phyloP scores from a whole-genome alignment of 2,888 invertebrate genomes.

The Latheticus oryzae region DNA sequence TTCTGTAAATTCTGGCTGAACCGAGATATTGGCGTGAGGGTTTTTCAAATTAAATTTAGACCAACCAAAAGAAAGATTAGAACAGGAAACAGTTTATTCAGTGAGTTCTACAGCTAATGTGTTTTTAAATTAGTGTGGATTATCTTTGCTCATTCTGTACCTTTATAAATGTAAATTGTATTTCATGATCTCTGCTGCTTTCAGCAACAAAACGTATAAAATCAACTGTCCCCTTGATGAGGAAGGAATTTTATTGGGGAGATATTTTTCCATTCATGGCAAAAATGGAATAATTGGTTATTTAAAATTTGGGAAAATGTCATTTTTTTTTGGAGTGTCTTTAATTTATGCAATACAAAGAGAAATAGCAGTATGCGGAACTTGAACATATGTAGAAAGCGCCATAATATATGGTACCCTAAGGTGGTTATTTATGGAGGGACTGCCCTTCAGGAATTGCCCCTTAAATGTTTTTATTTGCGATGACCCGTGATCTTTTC shows the following conservation, averaged over 20 bases:
- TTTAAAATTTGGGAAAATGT: too few species aligned
- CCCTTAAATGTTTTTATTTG: constrained; percentile 32
- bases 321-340: constrained; percentile 26
- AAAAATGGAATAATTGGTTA: too few species aligned
- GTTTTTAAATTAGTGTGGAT: constrained; percentile 33
- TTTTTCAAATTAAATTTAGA: constrained; percentile 29
- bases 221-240: too few species aligned
- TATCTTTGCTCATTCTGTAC: constrained; percentile 14
- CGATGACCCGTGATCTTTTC: constrained; percentile 12
- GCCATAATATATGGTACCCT: constrained; percentile 22
- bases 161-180: constrained; percentile 31
- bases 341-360: constrained; percentile 29
- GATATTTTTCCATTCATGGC: too few species aligned
- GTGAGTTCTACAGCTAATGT: constrained; percentile 27
- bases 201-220: constrained; percentile 23
- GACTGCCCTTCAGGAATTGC: constrained; percentile 27
- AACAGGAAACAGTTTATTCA: constrained; percentile 19
- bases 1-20: constrained; percentile 6
- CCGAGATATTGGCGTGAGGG: constrained; percentile 7
- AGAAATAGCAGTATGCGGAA: constrained; percentile 29
- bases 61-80: constrained; percentile 20
- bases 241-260: too few species aligned
- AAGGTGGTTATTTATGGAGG: constrained; percentile 29
- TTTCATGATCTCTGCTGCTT: constrained; percentile 28
- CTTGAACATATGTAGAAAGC: constrained; percentile 29